These are phyloP conservation scores for Diacarnus erythraeanus DNA, from an alignment of 37 sponge, comb jelly and placozoan species.

Conservation along the genomic window DNA sequence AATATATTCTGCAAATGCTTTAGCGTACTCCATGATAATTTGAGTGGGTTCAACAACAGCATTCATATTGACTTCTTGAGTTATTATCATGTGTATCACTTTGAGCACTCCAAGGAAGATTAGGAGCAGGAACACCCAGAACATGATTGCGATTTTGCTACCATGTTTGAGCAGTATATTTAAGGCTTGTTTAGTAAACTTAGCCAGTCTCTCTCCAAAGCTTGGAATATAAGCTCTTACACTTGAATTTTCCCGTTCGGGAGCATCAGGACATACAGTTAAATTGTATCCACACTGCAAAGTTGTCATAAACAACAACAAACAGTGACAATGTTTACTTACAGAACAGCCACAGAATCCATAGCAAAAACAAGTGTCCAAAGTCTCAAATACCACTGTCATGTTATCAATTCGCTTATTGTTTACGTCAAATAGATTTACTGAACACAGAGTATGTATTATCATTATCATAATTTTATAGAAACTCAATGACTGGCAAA, in stretches of 20 bases:
- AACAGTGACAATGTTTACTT: not conserved
- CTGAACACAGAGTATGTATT: conserved; percentile 24
- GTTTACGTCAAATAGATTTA: conserved; percentile 54
- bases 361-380: conserved; percentile 84
- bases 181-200: not conserved
- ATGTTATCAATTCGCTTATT: conserved; percentile 65
- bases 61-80: conserved; percentile 48
- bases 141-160: conserved; percentile 24
- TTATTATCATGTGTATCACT: conserved; percentile 57
- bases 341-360: conserved; percentile 85
- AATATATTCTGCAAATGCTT: not conserved
- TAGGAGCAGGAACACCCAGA: conserved; percentile 44
- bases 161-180: conserved; percentile 19
- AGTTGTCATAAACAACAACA: not conserved
- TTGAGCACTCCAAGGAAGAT: conserved; percentile 56
- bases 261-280: conserved; percentile 64
- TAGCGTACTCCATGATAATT: not conserved
- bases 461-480: no score
- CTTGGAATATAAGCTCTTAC: not conserved
- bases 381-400: conserved; percentile 73
- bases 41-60: conserved; percentile 1
- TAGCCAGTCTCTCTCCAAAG: not conserved
- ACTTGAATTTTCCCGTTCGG: conserved; percentile 9
- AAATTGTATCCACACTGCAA: conserved; percentile 69
- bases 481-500: not conserved